Percentiles rank a stretch among this genome's conserved stretches.
phyloP scores from a whole-genome alignment of 1,140 invertebrate species.

The Melitaea cinxia region DNA sequence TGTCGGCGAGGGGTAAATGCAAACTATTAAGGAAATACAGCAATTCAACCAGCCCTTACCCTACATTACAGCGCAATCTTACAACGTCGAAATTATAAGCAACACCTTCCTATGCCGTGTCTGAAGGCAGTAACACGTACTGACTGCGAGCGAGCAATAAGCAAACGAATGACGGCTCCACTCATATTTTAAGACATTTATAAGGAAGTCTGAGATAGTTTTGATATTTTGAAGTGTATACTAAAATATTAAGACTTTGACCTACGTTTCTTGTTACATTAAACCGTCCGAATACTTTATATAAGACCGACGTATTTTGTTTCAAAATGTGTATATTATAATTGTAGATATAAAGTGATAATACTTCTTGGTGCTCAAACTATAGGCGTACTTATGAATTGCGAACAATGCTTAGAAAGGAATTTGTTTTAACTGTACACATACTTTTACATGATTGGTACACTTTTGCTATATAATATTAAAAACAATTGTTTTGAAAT shows the following conservation, averaged over 20 bases:
- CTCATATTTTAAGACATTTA: conserved; percentile 37
- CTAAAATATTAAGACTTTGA: not conserved
- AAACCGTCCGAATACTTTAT: no score
- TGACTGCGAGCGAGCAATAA: conserved; percentile 42
- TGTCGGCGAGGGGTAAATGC: conserved; percentile 77
- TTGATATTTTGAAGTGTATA: not conserved
- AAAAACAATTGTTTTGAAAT: no score
- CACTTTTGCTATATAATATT: no score
- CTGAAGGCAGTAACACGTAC: conserved; percentile 67
- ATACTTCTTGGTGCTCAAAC: no score
- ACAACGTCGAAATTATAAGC: conserved; percentile 76
- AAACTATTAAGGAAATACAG: conserved; percentile 81
- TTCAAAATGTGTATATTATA: no score
- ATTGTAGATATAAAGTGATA: no score
- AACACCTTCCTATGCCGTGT: conserved; percentile 77
- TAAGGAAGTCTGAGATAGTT: conserved; percentile 21
- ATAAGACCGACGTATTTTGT: no score
- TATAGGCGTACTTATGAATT: no score
- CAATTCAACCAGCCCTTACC: conserved; percentile 76
- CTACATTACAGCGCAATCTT: conserved; percentile 77
- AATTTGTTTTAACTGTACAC: no score
- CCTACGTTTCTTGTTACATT: no score
- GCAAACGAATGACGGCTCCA: conserved; percentile 40
- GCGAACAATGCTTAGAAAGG: no score
- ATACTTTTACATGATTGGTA: no score